phyloP scores from a whole-genome alignment of 2,113 vertebrate species.

The Entomyzon cyanotis region DNA sequence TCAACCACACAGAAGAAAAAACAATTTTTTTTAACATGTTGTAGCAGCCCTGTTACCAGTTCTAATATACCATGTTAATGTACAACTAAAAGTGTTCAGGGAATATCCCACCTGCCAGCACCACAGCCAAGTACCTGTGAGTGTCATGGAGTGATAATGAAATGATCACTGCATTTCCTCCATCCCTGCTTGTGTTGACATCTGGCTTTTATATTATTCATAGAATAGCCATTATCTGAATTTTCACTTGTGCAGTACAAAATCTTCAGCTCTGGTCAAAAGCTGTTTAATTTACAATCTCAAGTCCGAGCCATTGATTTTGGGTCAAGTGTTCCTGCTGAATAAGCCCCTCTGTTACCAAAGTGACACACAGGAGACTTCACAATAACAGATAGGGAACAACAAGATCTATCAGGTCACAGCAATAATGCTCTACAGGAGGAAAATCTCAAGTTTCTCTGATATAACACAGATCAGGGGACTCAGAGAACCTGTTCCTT shows the following conservation, averaged over 20 bases:
- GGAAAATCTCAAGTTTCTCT: slow-evolving; percentile 14
- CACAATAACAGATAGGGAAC: slow-evolving; percentile 63
- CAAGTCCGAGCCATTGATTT: slow-evolving; percentile 79
- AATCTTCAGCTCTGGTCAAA: slow-evolving; percentile 78
- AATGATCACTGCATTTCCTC: background rate
- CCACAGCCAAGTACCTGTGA: background rate
- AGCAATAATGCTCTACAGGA: background rate
- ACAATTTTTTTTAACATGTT: background rate
- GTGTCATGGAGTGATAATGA: background rate
- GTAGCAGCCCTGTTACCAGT: background rate
- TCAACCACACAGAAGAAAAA: background rate
- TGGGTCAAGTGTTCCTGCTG: slow-evolving; percentile 71
- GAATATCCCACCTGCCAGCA: background rate
- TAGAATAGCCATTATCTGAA: slow-evolving; percentile 57
- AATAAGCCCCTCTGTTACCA: slow-evolving; percentile 75
- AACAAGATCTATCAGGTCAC: slow-evolving; percentile 73
- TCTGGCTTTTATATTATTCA: slow-evolving; percentile 68
- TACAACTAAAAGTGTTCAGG: background rate
- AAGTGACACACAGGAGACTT: slow-evolving; percentile 65
- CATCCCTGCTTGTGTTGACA: background rate
- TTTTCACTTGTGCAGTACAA: slow-evolving; percentile 66
- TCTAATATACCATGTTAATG: background rate
- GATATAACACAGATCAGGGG: background rate
- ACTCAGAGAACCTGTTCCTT: background rate
- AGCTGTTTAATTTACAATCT: slow-evolving; percentile 72